Conservation (phyloP, 1,140 invertebrate genomes). For the Saxidomus purpurata region DNA sequence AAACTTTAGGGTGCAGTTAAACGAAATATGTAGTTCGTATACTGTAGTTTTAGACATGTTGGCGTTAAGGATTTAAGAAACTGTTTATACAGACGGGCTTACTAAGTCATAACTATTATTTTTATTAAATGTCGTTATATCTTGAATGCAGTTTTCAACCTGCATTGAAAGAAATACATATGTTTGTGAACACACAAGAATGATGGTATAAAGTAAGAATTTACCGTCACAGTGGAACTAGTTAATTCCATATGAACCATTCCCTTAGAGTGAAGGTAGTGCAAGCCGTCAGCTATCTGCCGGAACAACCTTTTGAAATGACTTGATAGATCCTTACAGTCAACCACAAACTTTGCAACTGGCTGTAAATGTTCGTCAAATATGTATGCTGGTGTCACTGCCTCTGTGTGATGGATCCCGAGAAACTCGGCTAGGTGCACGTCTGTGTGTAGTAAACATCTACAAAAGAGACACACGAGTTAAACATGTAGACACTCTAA, state of each 20-base stretch:
- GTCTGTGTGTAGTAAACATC: conserved; percentile 45
- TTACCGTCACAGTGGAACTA: conserved; percentile 31
- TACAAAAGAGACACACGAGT: conserved; percentile 1
- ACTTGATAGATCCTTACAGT: neutral
- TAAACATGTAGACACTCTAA: no score
- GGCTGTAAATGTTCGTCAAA: conserved; percentile 33
- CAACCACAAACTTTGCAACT: neutral
- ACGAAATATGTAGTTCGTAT: no score
- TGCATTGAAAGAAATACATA: no score
- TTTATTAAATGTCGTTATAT: no score
- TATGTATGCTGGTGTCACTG: conserved; percentile 50
- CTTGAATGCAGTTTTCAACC: no score
- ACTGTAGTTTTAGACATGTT: no score
- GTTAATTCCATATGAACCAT: conserved; percentile 62
- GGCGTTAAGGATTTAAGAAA: no score
- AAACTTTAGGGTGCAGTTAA: no score
- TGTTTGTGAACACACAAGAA: no score
- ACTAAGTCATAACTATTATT: no score
- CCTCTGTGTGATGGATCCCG: conserved; percentile 59
- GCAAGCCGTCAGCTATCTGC: neutral
- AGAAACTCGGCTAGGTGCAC: conserved; percentile 49
- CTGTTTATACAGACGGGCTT: no score
- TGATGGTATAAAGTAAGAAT: no score
- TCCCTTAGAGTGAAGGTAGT: conserved; percentile 37
- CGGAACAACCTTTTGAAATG: neutral